Base-by-base conservation (phyloP, 2,888 invertebrate species). In the Geophilus truncorum region DNA sequence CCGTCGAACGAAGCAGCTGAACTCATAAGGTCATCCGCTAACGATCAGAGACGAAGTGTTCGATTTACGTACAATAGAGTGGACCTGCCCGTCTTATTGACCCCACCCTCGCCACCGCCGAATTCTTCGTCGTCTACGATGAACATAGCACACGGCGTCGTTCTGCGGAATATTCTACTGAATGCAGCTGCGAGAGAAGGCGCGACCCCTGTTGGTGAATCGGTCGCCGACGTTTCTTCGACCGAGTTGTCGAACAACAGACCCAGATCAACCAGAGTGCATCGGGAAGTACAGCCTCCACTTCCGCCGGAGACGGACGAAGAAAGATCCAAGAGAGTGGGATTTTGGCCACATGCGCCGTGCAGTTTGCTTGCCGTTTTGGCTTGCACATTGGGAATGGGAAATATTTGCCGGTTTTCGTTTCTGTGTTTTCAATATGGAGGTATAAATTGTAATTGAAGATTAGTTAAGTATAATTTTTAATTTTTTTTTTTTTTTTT, bases 351-450 rank as follows among this genome's bases (percentile, higher is more conserved):
- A 5, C 85, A 86, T 81, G 81, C 84, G 21, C 90, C 93, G 85
- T 94, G 94, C 86, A 92, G 94, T 40, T 92, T 93, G 86, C 88
- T 96, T 84, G 94, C 95, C 28, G 92, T 93, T 85, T 90, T 95
- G 75, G 93, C 93, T 82, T 95, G 95, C 87, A 95, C 95, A 1
- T 88, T 96, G 83, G 95, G 95, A 79, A 90, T 95, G 81, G 95
- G 94, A 88, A 95, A 95, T 88, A 92, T 96, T 84, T 94, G 93
- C 84, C 91, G 95, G 85, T 95, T 95, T 87, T 93, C 95, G 84
- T 91, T 93, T 84, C 91, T 95, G 84, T 94, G 94, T 85, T 91
- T 94, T 84, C 93, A 94, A 86, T 96, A 94, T 88, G 96, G 96
- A 87, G 93, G 93, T 90, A 88, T 7, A 5, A 0, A 23, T 28